These are phyloP conservation scores for Rhinatrema bivittatum DNA, from an alignment of 2,797 vertebrate species.

Conservation along the genomic window DNA sequence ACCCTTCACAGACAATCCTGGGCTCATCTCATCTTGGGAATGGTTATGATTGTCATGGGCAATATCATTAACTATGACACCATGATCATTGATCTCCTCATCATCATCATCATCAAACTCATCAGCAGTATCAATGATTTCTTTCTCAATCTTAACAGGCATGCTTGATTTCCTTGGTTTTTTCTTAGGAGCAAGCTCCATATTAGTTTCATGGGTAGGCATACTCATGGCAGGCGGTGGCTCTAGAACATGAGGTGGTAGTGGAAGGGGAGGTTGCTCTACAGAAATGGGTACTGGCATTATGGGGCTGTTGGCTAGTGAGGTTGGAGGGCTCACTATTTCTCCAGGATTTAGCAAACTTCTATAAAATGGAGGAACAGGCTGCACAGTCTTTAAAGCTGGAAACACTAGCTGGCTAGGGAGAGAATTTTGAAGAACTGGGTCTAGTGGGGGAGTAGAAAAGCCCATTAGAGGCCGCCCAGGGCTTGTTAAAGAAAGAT, in stretches of 20 bases:
- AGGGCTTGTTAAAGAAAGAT: constrained; percentile 84
- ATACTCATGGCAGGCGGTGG: constrained; percentile 52
- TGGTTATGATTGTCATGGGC: constrained; percentile 80
- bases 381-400: constrained; percentile 92
- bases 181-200: constrained; percentile 90
- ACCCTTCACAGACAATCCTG: constrained; percentile 79
- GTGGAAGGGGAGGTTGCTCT: constrained; percentile 60
- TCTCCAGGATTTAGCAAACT: constrained; percentile 88
- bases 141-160: constrained; percentile 98
- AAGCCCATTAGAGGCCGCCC: constrained; percentile 90
- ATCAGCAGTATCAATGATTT: constrained; percentile 91
- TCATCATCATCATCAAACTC: constrained; percentile 89
- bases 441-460: constrained; percentile 87
- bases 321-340: constrained; percentile 88
- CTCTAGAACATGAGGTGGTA: constrained; percentile 55
- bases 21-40: constrained; percentile 93
- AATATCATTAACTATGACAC: constrained; percentile 44
- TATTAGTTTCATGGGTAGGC: constrained; percentile 51
- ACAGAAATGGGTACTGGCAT: constrained; percentile 65
- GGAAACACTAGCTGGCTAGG: constrained; percentile 91
- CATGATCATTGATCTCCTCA: constrained; percentile 83
- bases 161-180: constrained; percentile 98
- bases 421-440: constrained; percentile 86
- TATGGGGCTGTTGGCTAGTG: constrained; percentile 90
- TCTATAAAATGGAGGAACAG: constrained; percentile 96